Conservation (phyloP, 2,113 vertebrate species). For the Thryonomys swinderianus region DNA sequence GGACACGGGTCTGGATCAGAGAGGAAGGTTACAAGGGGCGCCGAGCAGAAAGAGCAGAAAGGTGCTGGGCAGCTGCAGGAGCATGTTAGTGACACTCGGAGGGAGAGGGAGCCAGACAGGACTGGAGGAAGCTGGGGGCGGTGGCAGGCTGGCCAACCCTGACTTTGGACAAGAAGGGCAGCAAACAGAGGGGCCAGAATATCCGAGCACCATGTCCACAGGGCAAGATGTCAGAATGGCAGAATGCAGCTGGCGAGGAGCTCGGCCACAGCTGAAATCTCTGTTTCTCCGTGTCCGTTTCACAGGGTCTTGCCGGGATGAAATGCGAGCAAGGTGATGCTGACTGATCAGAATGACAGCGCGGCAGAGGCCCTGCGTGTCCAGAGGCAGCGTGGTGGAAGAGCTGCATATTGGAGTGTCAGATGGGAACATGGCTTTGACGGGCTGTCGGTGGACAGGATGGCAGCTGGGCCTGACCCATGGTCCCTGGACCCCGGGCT, state of each 20-base stretch:
- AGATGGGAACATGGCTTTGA: not conserved
- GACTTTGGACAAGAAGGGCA: not conserved
- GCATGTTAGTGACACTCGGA: not conserved
- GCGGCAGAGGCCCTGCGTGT: not conserved
- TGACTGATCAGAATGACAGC: slow-evolving; percentile 18
- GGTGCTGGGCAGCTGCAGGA: not conserved
- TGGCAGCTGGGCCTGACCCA: slow-evolving; percentile 23
- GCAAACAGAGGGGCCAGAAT: not conserved
- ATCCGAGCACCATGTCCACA: fast-evolving
- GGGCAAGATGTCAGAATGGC: not conserved
- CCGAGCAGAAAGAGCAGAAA: not conserved
- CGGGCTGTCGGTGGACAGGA: not conserved
- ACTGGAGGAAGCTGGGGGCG: not conserved
- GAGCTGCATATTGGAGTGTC: not conserved
- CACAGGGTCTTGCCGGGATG: not conserved
- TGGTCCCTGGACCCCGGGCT: not conserved
- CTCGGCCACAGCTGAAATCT: fast-evolving
- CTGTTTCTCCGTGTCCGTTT: not conserved
- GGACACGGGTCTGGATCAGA: fast-evolving
- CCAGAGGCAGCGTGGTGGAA: slow-evolving; percentile 16
- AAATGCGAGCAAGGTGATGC: not conserved
- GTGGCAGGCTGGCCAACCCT: not conserved
- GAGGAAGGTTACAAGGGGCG: not conserved
- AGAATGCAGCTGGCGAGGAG: not conserved
- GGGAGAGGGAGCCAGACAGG: not conserved